A percentile compares a stretch with the other conserved stretches of the same genome.
Evolutionary conservation across 2,888 invertebrate genomes (phyloP).

Genomic region (Pristionchus exspectatus): DNA sequence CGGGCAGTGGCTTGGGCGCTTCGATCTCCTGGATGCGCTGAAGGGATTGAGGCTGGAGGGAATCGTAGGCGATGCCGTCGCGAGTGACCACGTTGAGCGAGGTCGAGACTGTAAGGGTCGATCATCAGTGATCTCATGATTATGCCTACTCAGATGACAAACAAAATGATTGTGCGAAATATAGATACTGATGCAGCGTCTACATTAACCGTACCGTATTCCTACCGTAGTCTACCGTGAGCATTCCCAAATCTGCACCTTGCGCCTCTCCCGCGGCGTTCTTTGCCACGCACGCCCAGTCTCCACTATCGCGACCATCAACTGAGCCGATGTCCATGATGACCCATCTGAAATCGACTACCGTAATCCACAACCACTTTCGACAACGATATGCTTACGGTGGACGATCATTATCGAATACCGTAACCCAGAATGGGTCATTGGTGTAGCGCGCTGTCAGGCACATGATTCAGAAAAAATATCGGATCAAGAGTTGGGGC

Average conservation of each 20-base stretch:
- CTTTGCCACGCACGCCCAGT: conserved; percentile 92
- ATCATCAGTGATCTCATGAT: conserved; percentile 87
- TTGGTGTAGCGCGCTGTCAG: no score
- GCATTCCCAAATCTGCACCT: background rate
- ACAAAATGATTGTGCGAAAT: no score
- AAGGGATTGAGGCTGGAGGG: conserved; percentile 93
- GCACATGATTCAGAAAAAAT: no score
- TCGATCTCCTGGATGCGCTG: conserved; percentile 83
- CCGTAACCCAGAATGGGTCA: no score
- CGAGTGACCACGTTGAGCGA: conserved; percentile 67
- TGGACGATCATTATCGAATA: no score
- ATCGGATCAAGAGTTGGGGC: no score
- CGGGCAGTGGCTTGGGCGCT: conserved; percentile 67
- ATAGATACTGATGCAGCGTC: no score
- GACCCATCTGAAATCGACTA: conserved; percentile 83
- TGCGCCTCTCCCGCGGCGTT: conserved; percentile 94
- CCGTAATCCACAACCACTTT: background rate
- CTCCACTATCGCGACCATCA: conserved; percentile 89
- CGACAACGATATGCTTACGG: background rate
- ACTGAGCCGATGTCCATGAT: conserved; percentile 88
- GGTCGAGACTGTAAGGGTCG: conserved; percentile 88
- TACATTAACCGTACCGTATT: background rate
- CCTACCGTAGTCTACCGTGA: background rate
- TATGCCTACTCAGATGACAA: no score
- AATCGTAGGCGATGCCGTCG: conserved; percentile 88